phyloP scores from a whole-genome alignment of 2,797 vertebrate species.

The Trichosurus vulpecula region DNA sequence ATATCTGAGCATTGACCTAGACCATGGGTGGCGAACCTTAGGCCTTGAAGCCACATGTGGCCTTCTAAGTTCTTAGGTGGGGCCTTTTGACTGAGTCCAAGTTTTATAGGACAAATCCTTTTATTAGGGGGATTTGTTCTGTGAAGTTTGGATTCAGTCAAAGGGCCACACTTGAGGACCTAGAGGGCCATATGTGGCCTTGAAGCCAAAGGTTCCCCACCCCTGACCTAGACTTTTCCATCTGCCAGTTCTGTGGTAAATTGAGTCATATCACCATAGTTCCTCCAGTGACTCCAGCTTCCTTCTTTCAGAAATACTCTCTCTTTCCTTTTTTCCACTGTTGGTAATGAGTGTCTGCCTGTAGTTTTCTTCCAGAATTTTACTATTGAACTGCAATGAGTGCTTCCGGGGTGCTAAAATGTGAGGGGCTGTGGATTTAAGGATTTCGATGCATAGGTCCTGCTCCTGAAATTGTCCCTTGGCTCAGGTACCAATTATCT shows the following conservation, averaged over 20 bases:
- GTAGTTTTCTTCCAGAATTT: not conserved
- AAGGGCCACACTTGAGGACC: no score
- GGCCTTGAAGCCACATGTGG: no score
- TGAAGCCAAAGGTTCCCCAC: no score
- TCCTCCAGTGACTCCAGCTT: not conserved
- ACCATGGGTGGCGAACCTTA: not conserved
- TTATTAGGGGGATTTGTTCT: no score
- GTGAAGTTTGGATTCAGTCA: no score
- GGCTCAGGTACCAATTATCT: not conserved
- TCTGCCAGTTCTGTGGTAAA: constrained; percentile 11
- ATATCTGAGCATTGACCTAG: not conserved
- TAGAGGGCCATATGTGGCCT: no score
- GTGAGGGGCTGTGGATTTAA: not conserved
- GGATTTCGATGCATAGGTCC: not conserved
- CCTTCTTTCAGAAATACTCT: not conserved
- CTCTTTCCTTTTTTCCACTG: not conserved
- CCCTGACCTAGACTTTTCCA: not conserved
- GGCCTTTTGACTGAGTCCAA: no score
- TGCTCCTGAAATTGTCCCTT: not conserved
- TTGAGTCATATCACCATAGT: not conserved
- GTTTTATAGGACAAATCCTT: no score
- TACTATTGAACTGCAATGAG: not conserved
- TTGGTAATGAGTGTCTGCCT: not conserved
- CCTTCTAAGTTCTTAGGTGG: no score
- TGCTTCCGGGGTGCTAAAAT: not conserved